Percentiles rank a stretch among this genome's conserved stretches.
These are phyloP conservation scores for Athalia circularis DNA, from an alignment of 2,888 invertebrate genomes.

Conservation along the genomic window DNA sequence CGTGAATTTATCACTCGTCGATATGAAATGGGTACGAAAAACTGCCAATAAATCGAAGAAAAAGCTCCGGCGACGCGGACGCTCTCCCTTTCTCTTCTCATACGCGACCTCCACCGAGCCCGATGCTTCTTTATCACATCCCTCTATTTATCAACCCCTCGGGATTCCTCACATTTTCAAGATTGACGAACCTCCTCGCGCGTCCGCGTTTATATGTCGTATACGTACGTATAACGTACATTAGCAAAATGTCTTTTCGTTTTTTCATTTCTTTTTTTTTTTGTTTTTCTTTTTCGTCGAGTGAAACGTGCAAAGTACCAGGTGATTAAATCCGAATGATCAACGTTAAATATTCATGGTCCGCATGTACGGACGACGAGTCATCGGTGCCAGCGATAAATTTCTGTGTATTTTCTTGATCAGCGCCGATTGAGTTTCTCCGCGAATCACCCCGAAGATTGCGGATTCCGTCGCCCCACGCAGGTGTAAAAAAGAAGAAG, in stretches of 20 bases:
- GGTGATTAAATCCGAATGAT: too few species aligned
- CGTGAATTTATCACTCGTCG: not conserved
- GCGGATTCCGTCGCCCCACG: not conserved
- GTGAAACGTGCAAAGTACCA: too few species aligned
- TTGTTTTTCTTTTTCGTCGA: too few species aligned
- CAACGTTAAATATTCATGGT: too few species aligned
- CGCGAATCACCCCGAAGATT: not conserved
- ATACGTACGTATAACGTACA: too few species aligned
- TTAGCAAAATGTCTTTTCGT: too few species aligned
- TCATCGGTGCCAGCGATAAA: too few species aligned
- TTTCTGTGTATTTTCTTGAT: too few species aligned
- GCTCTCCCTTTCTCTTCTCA: not conserved
- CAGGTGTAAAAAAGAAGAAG: too few species aligned
- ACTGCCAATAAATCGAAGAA: slow-evolving; percentile 23
- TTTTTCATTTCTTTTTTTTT: too few species aligned
- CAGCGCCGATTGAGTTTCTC: too few species aligned
- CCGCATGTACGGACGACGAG: too few species aligned
- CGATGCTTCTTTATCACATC: not conserved
- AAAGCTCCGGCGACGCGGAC: not conserved
- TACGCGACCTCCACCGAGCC: not conserved
- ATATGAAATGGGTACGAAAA: not conserved
- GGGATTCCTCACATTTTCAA: not conserved
- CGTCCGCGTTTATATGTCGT: not conserved
- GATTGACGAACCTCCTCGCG: not conserved
- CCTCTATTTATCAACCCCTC: not conserved